A percentile compares a stretch with the other conserved stretches of the same genome.
phyloP scores from a whole-genome alignment of 2,888 invertebrate genomes.

The Chydorus sphaericus region DNA sequence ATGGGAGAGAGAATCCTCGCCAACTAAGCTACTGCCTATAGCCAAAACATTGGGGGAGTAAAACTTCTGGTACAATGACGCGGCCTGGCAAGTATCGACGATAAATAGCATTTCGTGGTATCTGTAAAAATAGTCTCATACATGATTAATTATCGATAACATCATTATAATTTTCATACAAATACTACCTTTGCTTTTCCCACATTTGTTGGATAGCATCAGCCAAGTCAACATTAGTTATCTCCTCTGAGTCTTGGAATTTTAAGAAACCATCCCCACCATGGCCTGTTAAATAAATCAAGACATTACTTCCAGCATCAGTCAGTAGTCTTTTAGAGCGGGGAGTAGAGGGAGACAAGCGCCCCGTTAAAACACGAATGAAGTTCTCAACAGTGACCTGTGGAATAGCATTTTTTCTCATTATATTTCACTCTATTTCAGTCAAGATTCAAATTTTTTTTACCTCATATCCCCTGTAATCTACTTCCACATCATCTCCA shows the following conservation, averaged over 20 bases:
- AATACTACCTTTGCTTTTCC: constrained; percentile 73
- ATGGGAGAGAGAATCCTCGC: constrained; percentile 96
- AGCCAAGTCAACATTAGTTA: constrained; percentile 93
- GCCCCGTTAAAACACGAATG: constrained; percentile 83
- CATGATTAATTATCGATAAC: background rate
- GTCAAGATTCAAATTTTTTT: background rate
- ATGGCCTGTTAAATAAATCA: constrained; percentile 89
- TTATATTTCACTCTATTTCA: background rate
- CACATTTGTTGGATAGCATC: constrained; percentile 99
- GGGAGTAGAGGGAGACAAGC: constrained; percentile 83
- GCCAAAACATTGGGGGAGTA: constrained; percentile 96
- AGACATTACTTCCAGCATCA: constrained; percentile 90
- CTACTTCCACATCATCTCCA: constrained; percentile 98
- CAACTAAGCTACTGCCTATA: constrained; percentile 91
- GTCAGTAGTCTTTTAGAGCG: constrained; percentile 86
- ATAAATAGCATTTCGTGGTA: constrained; percentile 98
- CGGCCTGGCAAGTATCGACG: constrained; percentile 98
- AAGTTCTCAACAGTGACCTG: constrained; percentile 97
- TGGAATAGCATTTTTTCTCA: background rate
- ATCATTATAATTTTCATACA: background rate
- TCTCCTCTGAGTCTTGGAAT: constrained; percentile 98
- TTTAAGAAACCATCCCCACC: constrained; percentile 98
- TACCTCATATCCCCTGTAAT: constrained; percentile 68
- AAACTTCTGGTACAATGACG: constrained; percentile 94
- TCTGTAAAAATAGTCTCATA: constrained; percentile 35